Percentiles rank a stretch among this genome's conserved stretches.
Conservation (phyloP, 2,888 invertebrate genomes). For the Carpatolechia fugitivella region DNA sequence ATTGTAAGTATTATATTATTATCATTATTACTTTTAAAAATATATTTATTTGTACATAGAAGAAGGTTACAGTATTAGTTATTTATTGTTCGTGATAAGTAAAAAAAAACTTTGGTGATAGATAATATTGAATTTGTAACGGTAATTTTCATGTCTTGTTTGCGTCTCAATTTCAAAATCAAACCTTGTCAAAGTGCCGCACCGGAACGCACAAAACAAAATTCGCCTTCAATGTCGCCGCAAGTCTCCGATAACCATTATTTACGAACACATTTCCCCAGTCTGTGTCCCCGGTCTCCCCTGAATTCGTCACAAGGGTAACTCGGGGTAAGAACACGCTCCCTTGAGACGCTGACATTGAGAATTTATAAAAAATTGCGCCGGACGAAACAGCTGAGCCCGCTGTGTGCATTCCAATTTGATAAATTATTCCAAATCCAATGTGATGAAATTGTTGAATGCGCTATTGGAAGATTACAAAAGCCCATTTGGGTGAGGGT, state of each 20-base stretch:
- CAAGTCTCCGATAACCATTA: conserved; percentile 44
- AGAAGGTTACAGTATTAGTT: too few species aligned
- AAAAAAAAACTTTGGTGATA: too few species aligned
- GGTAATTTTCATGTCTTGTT: too few species aligned
- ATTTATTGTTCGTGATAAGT: too few species aligned
- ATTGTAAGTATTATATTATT: too few species aligned
- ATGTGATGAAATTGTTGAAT: conserved; percentile 49
- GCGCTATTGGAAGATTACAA: conserved; percentile 48
- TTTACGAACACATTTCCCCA: conserved; percentile 33
- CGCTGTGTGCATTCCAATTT: conserved; percentile 68
- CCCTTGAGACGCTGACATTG: conserved; percentile 49
- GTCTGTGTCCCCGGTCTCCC: conserved; percentile 41
- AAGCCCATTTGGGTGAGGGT: conserved; percentile 15
- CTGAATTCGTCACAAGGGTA: conserved; percentile 37
- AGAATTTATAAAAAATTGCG: conserved; percentile 66
- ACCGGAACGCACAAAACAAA: conserved; percentile 29
- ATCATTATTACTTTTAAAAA: too few species aligned
- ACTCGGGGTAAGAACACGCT: conserved; percentile 13
- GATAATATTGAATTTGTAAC: too few species aligned
- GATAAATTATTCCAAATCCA: conserved; percentile 70
- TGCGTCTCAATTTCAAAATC: too few species aligned
- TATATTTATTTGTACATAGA: too few species aligned
- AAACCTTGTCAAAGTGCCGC: too few species aligned
- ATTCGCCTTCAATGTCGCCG: conserved; percentile 37
- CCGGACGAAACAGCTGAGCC: conserved; percentile 61